Evolutionary conservation across 1,140 invertebrate genomes (phyloP).

Genomic region (Drosophila lacertosa): DNA sequence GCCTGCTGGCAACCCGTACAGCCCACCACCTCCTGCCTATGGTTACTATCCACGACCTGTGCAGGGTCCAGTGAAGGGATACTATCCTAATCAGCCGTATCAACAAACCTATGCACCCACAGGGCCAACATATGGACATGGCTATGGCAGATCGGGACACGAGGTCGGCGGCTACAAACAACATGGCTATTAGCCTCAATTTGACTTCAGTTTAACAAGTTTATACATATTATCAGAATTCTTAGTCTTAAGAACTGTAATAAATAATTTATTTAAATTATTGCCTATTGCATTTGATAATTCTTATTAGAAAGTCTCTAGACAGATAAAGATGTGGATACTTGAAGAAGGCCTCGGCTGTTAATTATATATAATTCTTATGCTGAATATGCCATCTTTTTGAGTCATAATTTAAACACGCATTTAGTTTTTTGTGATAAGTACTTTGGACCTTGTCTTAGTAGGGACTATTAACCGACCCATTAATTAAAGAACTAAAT

Average conservation of each 20-base stretch:
- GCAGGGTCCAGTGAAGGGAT: slow-evolving; percentile 22
- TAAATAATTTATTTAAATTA: slow-evolving; percentile 64
- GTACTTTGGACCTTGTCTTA: too few relatives aligned
- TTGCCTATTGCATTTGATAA: neutral
- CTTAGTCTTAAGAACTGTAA: neutral
- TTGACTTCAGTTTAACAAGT: neutral
- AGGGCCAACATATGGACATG: neutral
- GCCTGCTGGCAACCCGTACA: slow-evolving; percentile 5
- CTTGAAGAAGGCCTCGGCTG: too few relatives aligned
- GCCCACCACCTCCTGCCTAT: slow-evolving; percentile 19
- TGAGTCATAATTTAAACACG: too few relatives aligned
- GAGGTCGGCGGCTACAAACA: slow-evolving; percentile 52
- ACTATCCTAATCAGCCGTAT: slow-evolving; percentile 41
- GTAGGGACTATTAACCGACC: too few relatives aligned
- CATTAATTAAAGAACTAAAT: too few relatives aligned
- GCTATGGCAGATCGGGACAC: slow-evolving; percentile 13
- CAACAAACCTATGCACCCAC: slow-evolving; percentile 19
- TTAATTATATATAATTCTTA: too few relatives aligned
- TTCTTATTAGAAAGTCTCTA: neutral
- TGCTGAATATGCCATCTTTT: too few relatives aligned
- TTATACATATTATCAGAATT: slow-evolving; percentile 2
- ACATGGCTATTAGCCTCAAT: slow-evolving; percentile 55
- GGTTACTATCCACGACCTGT: slow-evolving; percentile 41
- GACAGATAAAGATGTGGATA: too few relatives aligned
- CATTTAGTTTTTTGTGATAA: too few relatives aligned